Percentiles rank a stretch among this genome's conserved stretches.
Evolutionary conservation across 2,797 vertebrate genomes (phyloP).

Genomic region (Ara ararauna): DNA sequence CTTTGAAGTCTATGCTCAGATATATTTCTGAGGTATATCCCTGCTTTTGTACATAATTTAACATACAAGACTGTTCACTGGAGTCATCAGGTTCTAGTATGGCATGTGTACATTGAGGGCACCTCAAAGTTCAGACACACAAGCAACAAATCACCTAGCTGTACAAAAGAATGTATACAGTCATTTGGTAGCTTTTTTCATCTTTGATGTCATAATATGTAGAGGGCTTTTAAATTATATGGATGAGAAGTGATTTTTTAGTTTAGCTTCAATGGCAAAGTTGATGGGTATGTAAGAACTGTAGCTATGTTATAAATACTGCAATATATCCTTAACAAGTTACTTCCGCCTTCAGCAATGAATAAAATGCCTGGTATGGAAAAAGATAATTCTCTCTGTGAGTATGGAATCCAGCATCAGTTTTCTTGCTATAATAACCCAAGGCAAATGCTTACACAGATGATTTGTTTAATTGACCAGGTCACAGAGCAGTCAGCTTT

Average conservation of each 20-base stretch:
- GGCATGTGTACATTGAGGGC: background rate
- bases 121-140: background rate
- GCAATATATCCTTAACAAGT: background rate
- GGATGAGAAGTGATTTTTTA: background rate
- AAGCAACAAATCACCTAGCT: background rate
- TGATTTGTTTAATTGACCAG: constrained; percentile 34
- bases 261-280: background rate
- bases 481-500: background rate
- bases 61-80: rapidly evolving
- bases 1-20: background rate
- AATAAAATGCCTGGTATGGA: background rate
- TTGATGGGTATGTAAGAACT: background rate
- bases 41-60: background rate
- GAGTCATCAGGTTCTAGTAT: background rate
- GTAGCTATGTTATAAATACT: background rate
- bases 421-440: background rate
- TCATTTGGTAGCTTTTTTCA: background rate
- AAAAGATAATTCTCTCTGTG: background rate
- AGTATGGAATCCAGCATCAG: background rate
- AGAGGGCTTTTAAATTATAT: background rate
- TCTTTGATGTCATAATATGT: background rate
- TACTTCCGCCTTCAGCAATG: background rate
- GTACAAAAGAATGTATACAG: background rate
- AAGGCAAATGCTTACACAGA: background rate
- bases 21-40: background rate